Percentiles rank a stretch among this genome's conserved stretches.
Evolutionary conservation across 1,140 invertebrate genomes (phyloP).

Genomic region (Sycobia sp.): DNA sequence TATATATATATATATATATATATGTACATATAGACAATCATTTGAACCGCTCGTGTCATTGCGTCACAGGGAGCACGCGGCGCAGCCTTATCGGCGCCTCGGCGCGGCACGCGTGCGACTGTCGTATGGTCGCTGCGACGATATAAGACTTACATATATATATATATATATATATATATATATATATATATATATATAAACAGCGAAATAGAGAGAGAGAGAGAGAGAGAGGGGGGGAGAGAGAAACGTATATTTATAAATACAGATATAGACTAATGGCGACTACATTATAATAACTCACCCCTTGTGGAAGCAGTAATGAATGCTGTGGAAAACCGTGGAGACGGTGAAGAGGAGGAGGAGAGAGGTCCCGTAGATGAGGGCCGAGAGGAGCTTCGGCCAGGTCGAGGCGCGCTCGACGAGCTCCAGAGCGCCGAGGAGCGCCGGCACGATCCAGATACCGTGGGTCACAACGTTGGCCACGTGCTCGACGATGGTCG

Average conservation of each 20-base stretch:
- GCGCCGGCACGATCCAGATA: slow-evolving; percentile 82
- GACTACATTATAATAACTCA: slow-evolving; percentile 50
- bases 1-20: too few relatives aligned
- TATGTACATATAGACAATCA: too few relatives aligned
- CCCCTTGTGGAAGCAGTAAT: slow-evolving; percentile 76
- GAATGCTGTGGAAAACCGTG: slow-evolving; percentile 89
- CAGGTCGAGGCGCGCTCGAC: slow-evolving; percentile 73
- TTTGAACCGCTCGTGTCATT: too few relatives aligned
- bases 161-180: too few relatives aligned
- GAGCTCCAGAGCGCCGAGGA: slow-evolving; percentile 76
- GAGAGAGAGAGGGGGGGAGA: too few relatives aligned
- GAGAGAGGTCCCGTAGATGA: slow-evolving; percentile 84
- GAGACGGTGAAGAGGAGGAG: slow-evolving; percentile 87
- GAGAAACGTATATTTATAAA: neutral
- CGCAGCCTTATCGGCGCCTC: too few relatives aligned
- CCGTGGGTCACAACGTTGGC: slow-evolving; percentile 92
- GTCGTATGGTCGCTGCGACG: too few relatives aligned
- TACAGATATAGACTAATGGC: neutral
- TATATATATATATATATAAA: too few relatives aligned
- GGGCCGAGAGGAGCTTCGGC: slow-evolving; percentile 77
- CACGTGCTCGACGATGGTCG: slow-evolving; percentile 84
- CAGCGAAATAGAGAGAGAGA: too few relatives aligned
- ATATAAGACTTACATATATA: too few relatives aligned
- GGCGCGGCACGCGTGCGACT: too few relatives aligned
- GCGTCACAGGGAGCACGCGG: too few relatives aligned